A percentile compares a stretch with the other conserved stretches of the same genome.
Evolutionary conservation across 2,888 invertebrate genomes (phyloP).

Genomic region (Diabrotica balteata): DNA sequence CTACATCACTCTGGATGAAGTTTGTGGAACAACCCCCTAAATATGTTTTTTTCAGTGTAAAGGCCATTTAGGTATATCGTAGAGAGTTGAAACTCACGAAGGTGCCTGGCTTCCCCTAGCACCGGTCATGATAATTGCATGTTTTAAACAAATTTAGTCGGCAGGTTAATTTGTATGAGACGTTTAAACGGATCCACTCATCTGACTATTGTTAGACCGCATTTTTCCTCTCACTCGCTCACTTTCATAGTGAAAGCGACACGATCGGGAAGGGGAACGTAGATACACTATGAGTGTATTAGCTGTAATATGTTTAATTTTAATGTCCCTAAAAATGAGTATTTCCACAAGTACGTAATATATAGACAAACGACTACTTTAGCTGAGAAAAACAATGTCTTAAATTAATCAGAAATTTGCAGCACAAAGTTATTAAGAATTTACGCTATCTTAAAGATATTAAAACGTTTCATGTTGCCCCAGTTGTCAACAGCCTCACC

Average conservation of each 20-base stretch:
- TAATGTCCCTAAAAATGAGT: too few species aligned
- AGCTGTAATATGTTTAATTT: too few species aligned
- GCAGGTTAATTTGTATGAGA: conserved; percentile 60
- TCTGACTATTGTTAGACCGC: conserved; percentile 48
- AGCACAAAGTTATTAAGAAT: too few species aligned
- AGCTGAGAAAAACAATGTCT: too few species aligned
- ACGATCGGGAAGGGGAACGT: not conserved
- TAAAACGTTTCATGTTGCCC: too few species aligned
- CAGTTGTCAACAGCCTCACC: too few species aligned
- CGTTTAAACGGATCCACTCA: conserved; percentile 54
- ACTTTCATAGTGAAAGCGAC: conserved; percentile 6
- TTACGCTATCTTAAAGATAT: too few species aligned
- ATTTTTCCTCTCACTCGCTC: conserved; percentile 41
- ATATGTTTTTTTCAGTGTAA: conserved; percentile 9
- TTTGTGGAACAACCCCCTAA: too few species aligned
- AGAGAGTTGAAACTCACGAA: conserved; percentile 25
- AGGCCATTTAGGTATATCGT: conserved; percentile 3
- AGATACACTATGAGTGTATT: not conserved
- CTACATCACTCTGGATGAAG: too few species aligned
- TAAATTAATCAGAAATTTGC: too few species aligned
- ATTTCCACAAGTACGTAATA: too few species aligned
- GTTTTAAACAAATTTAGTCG: conserved; percentile 60
- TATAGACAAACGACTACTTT: too few species aligned
- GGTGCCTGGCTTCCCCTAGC: conserved; percentile 58
- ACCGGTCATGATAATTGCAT: conserved; percentile 60